Base-by-base conservation (phyloP, 1,140 invertebrate genomes). In the Lethrus apterus region DNA sequence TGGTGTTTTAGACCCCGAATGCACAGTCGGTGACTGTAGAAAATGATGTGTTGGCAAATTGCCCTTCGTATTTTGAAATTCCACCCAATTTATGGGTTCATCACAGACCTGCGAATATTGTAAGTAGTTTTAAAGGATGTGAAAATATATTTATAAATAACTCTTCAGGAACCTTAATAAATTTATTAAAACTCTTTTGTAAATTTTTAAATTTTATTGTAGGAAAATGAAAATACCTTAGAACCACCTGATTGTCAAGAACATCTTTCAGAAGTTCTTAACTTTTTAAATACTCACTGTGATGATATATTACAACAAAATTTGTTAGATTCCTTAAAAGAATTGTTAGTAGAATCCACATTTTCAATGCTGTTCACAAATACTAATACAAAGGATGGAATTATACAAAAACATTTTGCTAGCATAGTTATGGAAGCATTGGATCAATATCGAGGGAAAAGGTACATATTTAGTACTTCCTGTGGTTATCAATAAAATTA, bases 371-470 rank as follows among this genome's bases (percentile, higher is more conserved):
- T 47, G 31, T 29, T 43, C 7, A 10, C 40, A 2, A 33, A 44
- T 20, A 4, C 31, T 7, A 49, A 50, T 8, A 47, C 54, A 0
- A 52, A 58, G 36, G 61, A 63, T 38, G 49, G 56, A 1, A 50
- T 58, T 2, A 58, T 63, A 29, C 49, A 58, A 15, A 57, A 55
- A 41, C 62, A 62, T 48, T 60, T 63, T 24, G 55, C 55, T 2
- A 55, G 56, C 33, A 47, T 59, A 38, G 44, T 62, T 17, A 52
- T 54, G 19, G 58, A 57, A 31, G 55, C 56, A 31, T 48, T 63
- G 9, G 54, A 52, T 21, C 56, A 60, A 20, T 62, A 56, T 51
- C 50, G 51, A 24, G 62, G 59, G n/a, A 60, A 60, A 60, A 58
- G 46, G 61, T 63, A 21, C 4, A 17, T 29, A 5, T 41, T 2